Evolutionary conservation across 2,888 invertebrate genomes (phyloP), one percentile per base, ranked within the genome.

Genomic region (Eustalomyia histrio): DNA sequence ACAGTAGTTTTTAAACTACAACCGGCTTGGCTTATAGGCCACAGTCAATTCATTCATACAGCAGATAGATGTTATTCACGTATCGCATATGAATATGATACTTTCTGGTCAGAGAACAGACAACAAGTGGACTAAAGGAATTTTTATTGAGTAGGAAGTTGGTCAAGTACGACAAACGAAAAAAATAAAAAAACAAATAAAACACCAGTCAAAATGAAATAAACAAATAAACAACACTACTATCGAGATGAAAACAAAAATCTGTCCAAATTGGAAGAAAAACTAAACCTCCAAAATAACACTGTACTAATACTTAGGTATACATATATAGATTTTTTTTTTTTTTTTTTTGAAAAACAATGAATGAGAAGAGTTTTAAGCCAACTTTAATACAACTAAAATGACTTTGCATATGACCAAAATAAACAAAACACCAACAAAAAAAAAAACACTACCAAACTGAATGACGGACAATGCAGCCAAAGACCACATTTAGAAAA

Each of bases 111-210:
- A 53, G 24, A 10, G 17, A 67, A 55, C 39, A n/a, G n/a, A 69
- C 67, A 79, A 67, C 74, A 72, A 72, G 71, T 68, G 67, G 67
- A 68, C 67, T 60, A 67, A 75, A 79, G 52, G 71, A 72, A 71
- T 75, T 82, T 78, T 47, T 65, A 58, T 75, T 63, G 67, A 67
- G 67, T 64, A 75, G 79, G 61, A 79, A 75, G 75, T 78, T 75
- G 80, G 68, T 73, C 74, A 78, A 78, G 81, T 72, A 65, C 18
- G 53, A 58, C 58, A 33, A 29, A 50, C 17, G 43, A 18, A 55
- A 60, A 68, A 39, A 50, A 68, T n/a, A n/a, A n/a, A n/a, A n/a
- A 14, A 76, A 57, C 35, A 43, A 58, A 21, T 5, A 14, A 47
- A 24, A n/a, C n/a, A 17, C 16, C 35, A 35, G 14, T 21, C 39